Evolutionary conservation across 2,888 invertebrate species (phyloP), one percentile per base, ranked within the genome.

Genomic region (Melieria picta): DNA sequence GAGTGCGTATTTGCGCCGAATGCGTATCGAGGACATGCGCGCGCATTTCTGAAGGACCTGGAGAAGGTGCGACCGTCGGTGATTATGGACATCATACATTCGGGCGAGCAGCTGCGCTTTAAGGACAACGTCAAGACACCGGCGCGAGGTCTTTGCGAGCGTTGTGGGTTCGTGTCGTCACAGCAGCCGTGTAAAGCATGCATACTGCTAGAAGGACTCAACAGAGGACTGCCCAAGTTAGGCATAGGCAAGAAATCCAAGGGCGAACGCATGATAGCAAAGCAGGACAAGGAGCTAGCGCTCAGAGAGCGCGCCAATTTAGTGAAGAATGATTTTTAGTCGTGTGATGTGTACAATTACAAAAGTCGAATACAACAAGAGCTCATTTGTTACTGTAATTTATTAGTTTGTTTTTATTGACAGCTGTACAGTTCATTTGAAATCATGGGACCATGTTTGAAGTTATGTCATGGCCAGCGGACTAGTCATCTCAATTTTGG

Each of bases 1-100:
- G 99, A 99, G 87, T 99, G 99, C 88, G 93, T 97, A 63, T 99
- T 98, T 88, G 96, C 99, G 3, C 99, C 99, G 0, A 97, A 99
- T 88, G 98, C 99, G 0, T 98, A 98, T 85, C 90, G 98, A 81
- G 97, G 97, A 0, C 93, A 97, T 86, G 97, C 96, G 0, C 88
- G 98, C 79, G 91, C 94, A 0, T 92, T 94, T 79, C 90, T 99
- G 1, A 99, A 99, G 86, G 97, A 99, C 87, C 88, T 99, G 82
- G 99, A 99, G 86, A 95, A 95, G 87, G 92, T 98, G 69, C 91
- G 97, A 76, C 95, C 99, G 0, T 91, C 94, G 10, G 91, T 94
- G 56, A 98, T 98, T 71, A 94, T 98, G 89, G 96, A 97, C 82
- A 95, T 97, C 65, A 95, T 97, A 77, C 93, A 96, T 85, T 96